These are phyloP conservation scores for Dicycla oo DNA, from an alignment of 2,888 invertebrate genomes.

Conservation along the genomic window DNA sequence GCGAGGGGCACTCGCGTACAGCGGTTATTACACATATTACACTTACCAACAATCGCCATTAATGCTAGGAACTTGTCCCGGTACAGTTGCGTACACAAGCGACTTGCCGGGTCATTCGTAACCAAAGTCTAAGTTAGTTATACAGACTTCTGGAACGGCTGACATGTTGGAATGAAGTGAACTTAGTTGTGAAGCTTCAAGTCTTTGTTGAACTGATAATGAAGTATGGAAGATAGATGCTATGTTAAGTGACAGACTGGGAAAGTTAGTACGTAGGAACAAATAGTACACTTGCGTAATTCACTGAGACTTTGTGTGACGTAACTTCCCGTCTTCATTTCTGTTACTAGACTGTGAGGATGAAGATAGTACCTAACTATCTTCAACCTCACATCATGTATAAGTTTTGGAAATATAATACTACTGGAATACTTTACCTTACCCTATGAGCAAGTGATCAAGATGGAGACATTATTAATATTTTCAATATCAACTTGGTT, in stretches of 20 bases:
- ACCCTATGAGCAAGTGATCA: too few relatives aligned
- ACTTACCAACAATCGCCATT: slow-evolving; percentile 87
- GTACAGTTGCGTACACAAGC: slow-evolving; percentile 83
- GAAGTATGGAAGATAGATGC: slow-evolving; percentile 36
- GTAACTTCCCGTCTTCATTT: too few relatives aligned
- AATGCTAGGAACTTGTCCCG: slow-evolving; percentile 81
- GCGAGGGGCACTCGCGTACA: slow-evolving; percentile 48
- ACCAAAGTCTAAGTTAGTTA: slow-evolving; percentile 63
- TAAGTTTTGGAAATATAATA: too few relatives aligned
- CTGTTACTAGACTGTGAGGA: too few relatives aligned
- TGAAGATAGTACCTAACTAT: too few relatives aligned
- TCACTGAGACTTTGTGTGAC: not conserved
- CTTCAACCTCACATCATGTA: too few relatives aligned
- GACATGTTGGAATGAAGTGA: slow-evolving; percentile 49
- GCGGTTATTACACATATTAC: slow-evolving; percentile 86
- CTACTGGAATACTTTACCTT: too few relatives aligned
- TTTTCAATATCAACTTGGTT: too few relatives aligned
- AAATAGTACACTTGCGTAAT: slow-evolving; percentile 11
- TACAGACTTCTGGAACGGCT: slow-evolving; percentile 40
- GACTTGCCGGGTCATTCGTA: slow-evolving; percentile 80
- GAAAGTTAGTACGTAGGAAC: not conserved
- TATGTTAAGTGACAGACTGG: slow-evolving; percentile 35
- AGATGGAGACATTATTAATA: too few relatives aligned
- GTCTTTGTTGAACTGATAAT: slow-evolving; percentile 51
- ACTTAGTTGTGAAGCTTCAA: slow-evolving; percentile 31